Evolutionary conservation across 2,797 vertebrate species (phyloP).

Genomic region (Euphonia xanthogaster): DNA sequence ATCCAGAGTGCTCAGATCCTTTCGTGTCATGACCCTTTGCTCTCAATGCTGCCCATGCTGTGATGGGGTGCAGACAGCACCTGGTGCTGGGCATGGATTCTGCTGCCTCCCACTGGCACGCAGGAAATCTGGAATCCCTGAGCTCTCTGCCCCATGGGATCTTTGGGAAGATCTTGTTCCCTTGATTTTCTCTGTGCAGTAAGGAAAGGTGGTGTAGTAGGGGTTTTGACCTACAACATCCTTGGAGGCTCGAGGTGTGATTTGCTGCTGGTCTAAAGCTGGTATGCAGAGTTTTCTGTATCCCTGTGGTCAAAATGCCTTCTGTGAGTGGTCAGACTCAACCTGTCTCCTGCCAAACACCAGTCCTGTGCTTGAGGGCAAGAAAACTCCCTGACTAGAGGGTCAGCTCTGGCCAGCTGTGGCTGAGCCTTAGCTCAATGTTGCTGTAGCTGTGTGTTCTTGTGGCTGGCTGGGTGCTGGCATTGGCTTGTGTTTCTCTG

Average conservation of each 20-base stretch:
- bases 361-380: background rate
- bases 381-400: background rate
- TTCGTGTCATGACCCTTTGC: background rate
- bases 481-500: background rate
- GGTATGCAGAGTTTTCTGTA: background rate
- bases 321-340: accelerated
- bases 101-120: background rate
- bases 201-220: accelerated
- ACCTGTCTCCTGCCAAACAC: background rate
- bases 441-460: background rate
- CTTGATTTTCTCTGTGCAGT: background rate
- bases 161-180: background rate
- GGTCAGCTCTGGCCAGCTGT: background rate
- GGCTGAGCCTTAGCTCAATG: accelerated
- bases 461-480: background rate
- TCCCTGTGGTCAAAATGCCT: background rate
- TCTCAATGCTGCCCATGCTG: accelerated
- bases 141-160: accelerated
- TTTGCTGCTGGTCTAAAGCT: background rate
- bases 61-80: background rate
- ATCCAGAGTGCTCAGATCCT: accelerated
- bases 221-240: background rate
- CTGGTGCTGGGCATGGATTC: background rate
- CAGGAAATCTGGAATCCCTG: background rate
- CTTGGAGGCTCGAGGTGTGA: accelerated